These are phyloP conservation scores for Picathartes gymnocephalus DNA, from an alignment of 2,113 vertebrate genomes.

Conservation along the genomic window DNA sequence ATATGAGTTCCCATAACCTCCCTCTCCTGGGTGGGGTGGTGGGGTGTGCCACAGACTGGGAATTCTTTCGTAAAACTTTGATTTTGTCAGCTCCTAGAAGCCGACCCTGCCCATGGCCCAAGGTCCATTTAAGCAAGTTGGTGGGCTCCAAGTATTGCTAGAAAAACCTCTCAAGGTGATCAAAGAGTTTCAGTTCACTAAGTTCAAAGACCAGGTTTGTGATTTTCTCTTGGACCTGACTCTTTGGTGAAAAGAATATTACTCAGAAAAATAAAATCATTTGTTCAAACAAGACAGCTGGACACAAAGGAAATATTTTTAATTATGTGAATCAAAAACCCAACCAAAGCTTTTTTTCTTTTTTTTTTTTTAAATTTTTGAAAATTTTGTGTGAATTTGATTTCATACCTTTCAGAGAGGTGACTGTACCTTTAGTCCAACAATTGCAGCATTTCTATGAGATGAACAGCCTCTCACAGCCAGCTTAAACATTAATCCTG, in stretches of 20 bases:
- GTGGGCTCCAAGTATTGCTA: not conserved
- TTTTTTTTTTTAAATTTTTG: not conserved
- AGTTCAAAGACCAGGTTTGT: not conserved
- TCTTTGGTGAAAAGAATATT: not conserved
- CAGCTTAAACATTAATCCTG: slow-evolving; percentile 26
- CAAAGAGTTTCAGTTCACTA: not conserved
- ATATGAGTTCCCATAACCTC: slow-evolving; percentile 39
- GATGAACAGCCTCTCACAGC: not conserved
- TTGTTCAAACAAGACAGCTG: not conserved
- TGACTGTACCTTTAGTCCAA: not conserved
- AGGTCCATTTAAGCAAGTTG: not conserved
- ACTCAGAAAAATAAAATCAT: not conserved
- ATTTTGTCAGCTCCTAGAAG: slow-evolving; percentile 38
- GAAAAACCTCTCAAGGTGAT: not conserved
- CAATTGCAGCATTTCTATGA: not conserved
- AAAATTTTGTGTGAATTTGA: not conserved
- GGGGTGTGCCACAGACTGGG: slow-evolving; percentile 7
- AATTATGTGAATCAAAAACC: not conserved
- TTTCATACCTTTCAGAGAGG: not conserved
- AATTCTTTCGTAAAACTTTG: slow-evolving; percentile 30
- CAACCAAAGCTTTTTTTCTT: not conserved
- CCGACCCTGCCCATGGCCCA: not conserved
- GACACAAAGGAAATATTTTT: not conserved
- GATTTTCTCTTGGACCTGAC: not conserved
- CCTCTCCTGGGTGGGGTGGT: slow-evolving; percentile 26